Evolutionary conservation across 2,797 vertebrate genomes (phyloP), one percentile per base, ranked within the genome.

Genomic region (Mus spretus): DNA sequence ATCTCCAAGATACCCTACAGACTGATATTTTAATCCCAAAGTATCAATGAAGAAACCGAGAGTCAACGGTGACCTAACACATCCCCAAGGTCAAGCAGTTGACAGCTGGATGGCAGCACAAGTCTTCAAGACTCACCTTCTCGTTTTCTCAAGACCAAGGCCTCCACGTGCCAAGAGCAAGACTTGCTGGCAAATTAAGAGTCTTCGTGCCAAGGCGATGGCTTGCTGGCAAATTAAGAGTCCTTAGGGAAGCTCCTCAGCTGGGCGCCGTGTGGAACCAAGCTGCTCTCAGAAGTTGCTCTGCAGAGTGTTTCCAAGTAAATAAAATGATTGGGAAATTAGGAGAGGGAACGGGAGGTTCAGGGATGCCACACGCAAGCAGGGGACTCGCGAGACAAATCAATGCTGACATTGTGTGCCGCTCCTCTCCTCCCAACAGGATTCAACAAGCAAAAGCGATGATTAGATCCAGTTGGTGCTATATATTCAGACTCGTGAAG

Each of bases 401-500:
- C 82, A 37, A 0, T 10, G 22, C 79, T 40, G 85, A 75, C 44
- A 11, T 44, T 77, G 70, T 86, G 74, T 70, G 61, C 40, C 57
- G 37, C 61, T 77, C 53, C 12, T 93, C 81, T 79, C 50, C 74
- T 80, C 78, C 81, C 91, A 83, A n/a, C 2, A 19, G 72, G 19
- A 57, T 89, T 94, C 67, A 53, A 55, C 55, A 70, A 55, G 5
- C 28, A 6, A 26, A 86, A 34, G 81, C 7, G 57, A 91, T 55
- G 61, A 90, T 89, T 91, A 91, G 86, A 83, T 63, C 24, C 34
- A 57, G 93, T 75, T 63, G 72, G 50, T 12, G 34, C 67, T 59
- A 11, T 79, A 40, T 82, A 93, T 90, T 93, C 59, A 81, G 75
- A 86, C 82, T 63, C 84, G 44, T 88, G 93, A 81, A 93, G 61